A percentile compares a stretch with the other conserved stretches of the same genome.
Conservation (phyloP, 2,888 invertebrate species). For the Flabesymbios commensalis region DNA sequence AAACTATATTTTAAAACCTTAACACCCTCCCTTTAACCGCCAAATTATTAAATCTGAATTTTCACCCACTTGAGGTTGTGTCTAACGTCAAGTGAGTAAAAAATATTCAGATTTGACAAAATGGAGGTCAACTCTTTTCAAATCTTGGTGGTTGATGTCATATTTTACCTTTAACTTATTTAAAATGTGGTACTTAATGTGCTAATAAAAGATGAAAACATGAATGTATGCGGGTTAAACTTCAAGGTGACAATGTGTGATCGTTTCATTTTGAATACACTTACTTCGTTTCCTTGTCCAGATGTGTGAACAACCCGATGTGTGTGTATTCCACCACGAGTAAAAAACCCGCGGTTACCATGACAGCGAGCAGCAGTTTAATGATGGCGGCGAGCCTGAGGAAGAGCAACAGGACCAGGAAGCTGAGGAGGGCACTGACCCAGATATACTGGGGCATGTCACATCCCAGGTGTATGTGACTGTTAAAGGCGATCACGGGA, state of each 20-base stretch:
- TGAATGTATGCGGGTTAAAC: neutral
- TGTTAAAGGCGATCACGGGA: constrained; percentile 27
- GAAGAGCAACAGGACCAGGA: constrained; percentile 83
- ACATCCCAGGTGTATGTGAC: constrained; percentile 69
- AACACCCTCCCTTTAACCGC: too few relatives aligned
- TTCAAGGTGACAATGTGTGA: neutral
- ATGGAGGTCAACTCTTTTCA: too few relatives aligned
- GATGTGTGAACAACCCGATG: constrained; percentile 77
- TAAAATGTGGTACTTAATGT: too few relatives aligned
- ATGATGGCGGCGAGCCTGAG: constrained; percentile 80
- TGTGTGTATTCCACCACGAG: constrained; percentile 82
- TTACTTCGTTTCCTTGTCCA: constrained; percentile 66
- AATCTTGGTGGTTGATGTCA: too few relatives aligned
- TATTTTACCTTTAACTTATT: too few relatives aligned
- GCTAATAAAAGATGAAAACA: too few relatives aligned
- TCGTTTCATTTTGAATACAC: constrained; percentile 6
- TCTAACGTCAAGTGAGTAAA: too few relatives aligned
- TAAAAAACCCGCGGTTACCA: constrained; percentile 79
- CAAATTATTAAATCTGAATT: too few relatives aligned
- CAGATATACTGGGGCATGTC: constrained; percentile 81
- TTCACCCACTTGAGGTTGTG: too few relatives aligned
- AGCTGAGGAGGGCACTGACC: constrained; percentile 81
- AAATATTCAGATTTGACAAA: too few relatives aligned
- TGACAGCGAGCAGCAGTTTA: constrained; percentile 75
- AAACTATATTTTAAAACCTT: too few relatives aligned